These are phyloP conservation scores for Drosophila pegasa DNA, from an alignment of 2,888 invertebrate genomes.

Conservation along the genomic window DNA sequence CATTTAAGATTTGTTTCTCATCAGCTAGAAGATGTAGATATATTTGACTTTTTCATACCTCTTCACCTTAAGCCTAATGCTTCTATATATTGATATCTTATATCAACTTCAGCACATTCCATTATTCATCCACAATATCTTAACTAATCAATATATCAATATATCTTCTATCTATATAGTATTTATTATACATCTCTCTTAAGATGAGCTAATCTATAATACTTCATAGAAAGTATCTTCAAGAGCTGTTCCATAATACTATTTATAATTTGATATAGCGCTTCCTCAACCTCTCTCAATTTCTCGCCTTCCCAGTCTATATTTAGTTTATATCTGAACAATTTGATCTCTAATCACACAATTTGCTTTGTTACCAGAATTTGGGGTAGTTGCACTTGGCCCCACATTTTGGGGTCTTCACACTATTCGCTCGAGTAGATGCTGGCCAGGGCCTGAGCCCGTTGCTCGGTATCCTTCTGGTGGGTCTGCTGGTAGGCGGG, in stretches of 20 bases:
- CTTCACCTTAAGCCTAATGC: too few relatives aligned
- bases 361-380: neutral
- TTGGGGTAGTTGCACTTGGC: neutral
- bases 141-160: too few relatives aligned
- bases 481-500: neutral
- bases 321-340: neutral
- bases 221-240: too few relatives aligned
- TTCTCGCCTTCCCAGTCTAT: neutral
- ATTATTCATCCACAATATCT: too few relatives aligned
- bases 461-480: constrained; percentile 23
- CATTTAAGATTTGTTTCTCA: too few relatives aligned
- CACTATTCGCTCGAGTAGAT: constrained; percentile 43
- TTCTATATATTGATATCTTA: too few relatives aligned
- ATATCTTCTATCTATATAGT: too few relatives aligned
- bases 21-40: too few relatives aligned
- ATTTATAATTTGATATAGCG: neutral
- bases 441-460: constrained; percentile 8
- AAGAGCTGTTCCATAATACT: neutral
- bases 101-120: too few relatives aligned
- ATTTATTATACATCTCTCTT: too few relatives aligned
- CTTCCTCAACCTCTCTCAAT: neutral
- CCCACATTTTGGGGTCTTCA: neutral
- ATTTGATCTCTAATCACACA: neutral
- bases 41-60: too few relatives aligned
- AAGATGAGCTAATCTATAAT: too few relatives aligned